These are phyloP conservation scores for Gymnocheta viridis DNA, from an alignment of 2,888 invertebrate genomes.

Conservation along the genomic window DNA sequence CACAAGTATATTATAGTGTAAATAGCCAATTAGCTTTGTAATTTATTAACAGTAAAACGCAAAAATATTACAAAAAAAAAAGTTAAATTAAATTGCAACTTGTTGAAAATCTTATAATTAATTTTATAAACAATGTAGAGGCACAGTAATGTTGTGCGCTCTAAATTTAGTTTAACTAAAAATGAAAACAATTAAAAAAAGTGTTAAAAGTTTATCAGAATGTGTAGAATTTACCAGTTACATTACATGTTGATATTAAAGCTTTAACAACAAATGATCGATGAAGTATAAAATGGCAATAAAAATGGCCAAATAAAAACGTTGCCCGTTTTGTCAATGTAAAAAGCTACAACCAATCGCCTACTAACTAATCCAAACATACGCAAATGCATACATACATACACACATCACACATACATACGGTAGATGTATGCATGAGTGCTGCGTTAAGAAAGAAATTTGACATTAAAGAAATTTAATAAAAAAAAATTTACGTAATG, in stretches of 20 bases:
- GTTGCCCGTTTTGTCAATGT: slow-evolving; percentile 4
- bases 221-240: slow-evolving; percentile 45
- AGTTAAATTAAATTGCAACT: slow-evolving; percentile 7
- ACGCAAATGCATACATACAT: background rate
- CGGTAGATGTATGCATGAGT: background rate
- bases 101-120: slow-evolving; percentile 51
- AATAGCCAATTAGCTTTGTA: slow-evolving; percentile 62
- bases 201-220: slow-evolving; percentile 64
- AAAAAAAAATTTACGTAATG: slow-evolving; percentile 47
- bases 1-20: slow-evolving; percentile 18
- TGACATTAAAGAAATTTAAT: slow-evolving; percentile 46
- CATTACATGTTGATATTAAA: slow-evolving; percentile 35
- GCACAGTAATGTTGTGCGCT: slow-evolving; percentile 1
- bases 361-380: slow-evolving; percentile 19
- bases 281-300: slow-evolving; percentile 50
- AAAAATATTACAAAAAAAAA: slow-evolving; percentile 27
- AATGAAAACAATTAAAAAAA: slow-evolving; percentile 48
- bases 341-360: slow-evolving; percentile 9
- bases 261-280: slow-evolving; percentile 63
- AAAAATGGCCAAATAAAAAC: slow-evolving; percentile 41
- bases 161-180: slow-evolving; percentile 45
- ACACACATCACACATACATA: background rate
- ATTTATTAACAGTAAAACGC: slow-evolving; percentile 59
- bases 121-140: background rate
- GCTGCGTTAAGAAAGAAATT: slow-evolving; percentile 30